Base-by-base conservation (phyloP, 2,888 invertebrate genomes). In the Nycteola revayana region DNA sequence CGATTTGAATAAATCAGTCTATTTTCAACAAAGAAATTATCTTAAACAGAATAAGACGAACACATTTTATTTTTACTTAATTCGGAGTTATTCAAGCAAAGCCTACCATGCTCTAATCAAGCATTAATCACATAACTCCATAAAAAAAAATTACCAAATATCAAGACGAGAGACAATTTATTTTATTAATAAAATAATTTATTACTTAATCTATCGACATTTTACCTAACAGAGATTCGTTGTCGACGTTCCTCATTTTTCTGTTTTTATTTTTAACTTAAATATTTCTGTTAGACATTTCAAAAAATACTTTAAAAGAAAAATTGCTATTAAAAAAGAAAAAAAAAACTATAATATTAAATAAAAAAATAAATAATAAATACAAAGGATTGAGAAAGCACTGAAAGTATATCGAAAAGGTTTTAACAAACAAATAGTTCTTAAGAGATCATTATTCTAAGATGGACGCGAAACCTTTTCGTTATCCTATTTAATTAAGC, bases 331-430 rank as follows among this genome's bases (percentile, higher is more conserved):
- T n/a, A n/a, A 14, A 14, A 3, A 5, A 14, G 14, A 14, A 2
- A 14, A 14, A 14, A 14, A 14, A 14, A 5, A 3, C 14, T 2
- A 14, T 14, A 14, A 14, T 3, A 14, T 14, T 14, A 14, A 14
- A 14, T 14, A 3, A 14, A 14, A 14, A 21, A 47, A 36, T 43
- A 49, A 47, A 47, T 48, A 34, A 56, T 28, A 28, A 30, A 44
- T 29, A 31, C 42, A 41, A 54, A 66, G 60, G 59, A 67, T 69
- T 52, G 62, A 64, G 55, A 65, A 51, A 65, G 66, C 66, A 64
- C 63, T 54, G 55, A 56, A 48, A 43, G 56, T 55, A 73, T 59
- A 59, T 30, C 48, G 60, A 64, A 66, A 68, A 69, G 63, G 60
- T 66, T 59, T 40, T 24, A 27, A 27, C 25, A 38, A 55, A 38